Evolutionary conservation across 2,113 vertebrate genomes (phyloP).

Genomic region (Crotalus tigris): DNA sequence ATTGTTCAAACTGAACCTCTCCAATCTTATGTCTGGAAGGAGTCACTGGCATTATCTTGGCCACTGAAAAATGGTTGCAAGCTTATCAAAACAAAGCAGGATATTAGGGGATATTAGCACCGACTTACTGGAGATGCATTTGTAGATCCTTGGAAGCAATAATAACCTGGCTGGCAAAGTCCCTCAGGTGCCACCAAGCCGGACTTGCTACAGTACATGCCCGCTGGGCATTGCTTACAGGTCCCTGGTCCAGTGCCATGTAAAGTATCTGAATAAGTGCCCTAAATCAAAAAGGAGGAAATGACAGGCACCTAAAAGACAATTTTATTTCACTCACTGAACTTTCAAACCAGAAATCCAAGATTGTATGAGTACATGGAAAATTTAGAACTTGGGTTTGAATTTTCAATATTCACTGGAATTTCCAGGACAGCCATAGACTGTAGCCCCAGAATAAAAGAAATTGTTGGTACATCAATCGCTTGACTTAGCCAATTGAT

Average conservation of each 20-base stretch:
- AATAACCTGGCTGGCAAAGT: constrained; percentile 74
- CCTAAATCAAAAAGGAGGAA: constrained; percentile 62
- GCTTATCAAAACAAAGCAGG: neutral
- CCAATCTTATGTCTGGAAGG: neutral
- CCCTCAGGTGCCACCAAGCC: constrained; percentile 79
- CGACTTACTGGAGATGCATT: constrained; percentile 77
- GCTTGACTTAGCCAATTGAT: neutral
- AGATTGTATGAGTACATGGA: neutral
- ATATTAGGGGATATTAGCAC: fast-evolving
- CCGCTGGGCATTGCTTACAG: constrained; percentile 78
- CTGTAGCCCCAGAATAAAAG: neutral
- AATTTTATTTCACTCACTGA: fast-evolving
- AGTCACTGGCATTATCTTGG: neutral
- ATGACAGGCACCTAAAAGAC: fast-evolving
- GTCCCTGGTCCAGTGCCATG: constrained; percentile 63
- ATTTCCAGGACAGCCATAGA: neutral
- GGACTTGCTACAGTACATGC: constrained; percentile 76
- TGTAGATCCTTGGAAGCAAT: constrained; percentile 73
- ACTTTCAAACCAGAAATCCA: neutral
- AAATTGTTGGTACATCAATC: too few species aligned
- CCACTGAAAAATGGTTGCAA: neutral
- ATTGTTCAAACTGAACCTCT: neutral
- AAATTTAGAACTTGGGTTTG: neutral
- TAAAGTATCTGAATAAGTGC: constrained; percentile 68
- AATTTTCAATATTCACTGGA: neutral